Percentiles rank a stretch among this genome's conserved stretches.
phyloP scores from a whole-genome alignment of 2,888 invertebrate genomes.

The Watsonalla binaria region DNA sequence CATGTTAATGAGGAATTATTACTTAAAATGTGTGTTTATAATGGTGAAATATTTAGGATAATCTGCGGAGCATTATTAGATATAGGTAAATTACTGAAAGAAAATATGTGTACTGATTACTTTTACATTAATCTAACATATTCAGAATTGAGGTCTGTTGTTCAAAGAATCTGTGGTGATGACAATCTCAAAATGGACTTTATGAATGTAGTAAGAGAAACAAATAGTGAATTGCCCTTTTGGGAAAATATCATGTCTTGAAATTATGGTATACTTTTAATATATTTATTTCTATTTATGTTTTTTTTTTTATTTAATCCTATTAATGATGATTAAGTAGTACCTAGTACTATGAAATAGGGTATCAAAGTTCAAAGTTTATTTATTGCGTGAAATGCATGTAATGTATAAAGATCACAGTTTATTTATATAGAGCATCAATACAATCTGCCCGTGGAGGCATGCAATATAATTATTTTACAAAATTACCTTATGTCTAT shows the following conservation, averaged over 20 bases:
- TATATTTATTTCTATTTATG: slow-evolving; percentile 7
- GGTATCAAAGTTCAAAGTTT: no score
- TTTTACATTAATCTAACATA: slow-evolving; percentile 74
- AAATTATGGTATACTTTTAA: slow-evolving; percentile 3
- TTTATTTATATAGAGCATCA: no score
- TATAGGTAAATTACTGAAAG: slow-evolving; percentile 52
- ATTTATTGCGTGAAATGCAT: no score
- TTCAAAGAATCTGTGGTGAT: slow-evolving; percentile 59
- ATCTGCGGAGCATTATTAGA: slow-evolving; percentile 57
- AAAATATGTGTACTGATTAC: slow-evolving; percentile 53
- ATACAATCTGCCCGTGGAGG: no score
- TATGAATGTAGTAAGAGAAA: slow-evolving; percentile 58
- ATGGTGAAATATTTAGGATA: slow-evolving; percentile 43
- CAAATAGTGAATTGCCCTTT: slow-evolving; percentile 54
- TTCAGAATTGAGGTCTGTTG: slow-evolving; percentile 60
- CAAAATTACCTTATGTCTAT: no score
- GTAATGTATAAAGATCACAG: no score
- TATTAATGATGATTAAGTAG: no score
- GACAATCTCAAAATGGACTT: slow-evolving; percentile 56
- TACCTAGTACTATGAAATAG: neutral
- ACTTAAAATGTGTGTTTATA: slow-evolving; percentile 44
- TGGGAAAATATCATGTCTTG: slow-evolving; percentile 56
- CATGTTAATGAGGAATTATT: slow-evolving; percentile 41
- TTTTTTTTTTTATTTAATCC: neutral
- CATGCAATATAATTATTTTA: no score